Evolutionary conservation across 2,888 invertebrate genomes (phyloP), one percentile per base, ranked within the genome.

Genomic region (Tetragnatha montana): DNA sequence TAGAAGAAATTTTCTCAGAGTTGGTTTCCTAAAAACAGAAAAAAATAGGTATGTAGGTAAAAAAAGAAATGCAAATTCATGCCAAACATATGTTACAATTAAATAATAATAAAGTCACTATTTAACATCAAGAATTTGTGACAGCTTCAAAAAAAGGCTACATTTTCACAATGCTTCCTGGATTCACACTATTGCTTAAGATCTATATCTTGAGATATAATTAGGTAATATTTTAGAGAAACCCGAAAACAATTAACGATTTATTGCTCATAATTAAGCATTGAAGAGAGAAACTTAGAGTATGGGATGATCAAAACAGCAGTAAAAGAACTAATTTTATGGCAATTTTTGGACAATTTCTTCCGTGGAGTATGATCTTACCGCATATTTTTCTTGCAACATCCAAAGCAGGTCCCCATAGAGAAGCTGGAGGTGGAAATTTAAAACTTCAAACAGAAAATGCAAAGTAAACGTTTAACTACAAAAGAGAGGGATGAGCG

Each of bases 321-420:
- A 4, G 35, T 35, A 35, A 35, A 35, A 4, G 35, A 35, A 35
- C 4, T 35, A 35, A 35, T 2, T 35, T 2, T 35, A 2, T 35
- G 35, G 35, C 35, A 35, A 35, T 35, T 35, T n/a, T 35, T 35
- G 4, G 35, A 35, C 2, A 35, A 35, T 35, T 35, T 35, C 35
- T 35, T 35, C 35, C 35, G 35, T 2, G 35, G 35, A 2, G 35
- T 47, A 35, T 35, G 7, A 73, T 10, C 50, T 75, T 87, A 87
- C 87, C 81, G 22, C 71, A 89, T 85, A 19, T 49, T 84, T 49
- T 81, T 81, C 60, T 80, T 74, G 51, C 85, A 85, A 49, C 85
- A 81, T 71, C 89, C 85, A 85, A 89, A 89, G 75, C 89, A 89
- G 85, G 84, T 81, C 85, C 89, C 89, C 89, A 89, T 89, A 89